Percentiles rank a stretch among this genome's conserved stretches.
Conservation (phyloP, 2,888 invertebrate genomes). For the Geotrupes spiniger region DNA sequence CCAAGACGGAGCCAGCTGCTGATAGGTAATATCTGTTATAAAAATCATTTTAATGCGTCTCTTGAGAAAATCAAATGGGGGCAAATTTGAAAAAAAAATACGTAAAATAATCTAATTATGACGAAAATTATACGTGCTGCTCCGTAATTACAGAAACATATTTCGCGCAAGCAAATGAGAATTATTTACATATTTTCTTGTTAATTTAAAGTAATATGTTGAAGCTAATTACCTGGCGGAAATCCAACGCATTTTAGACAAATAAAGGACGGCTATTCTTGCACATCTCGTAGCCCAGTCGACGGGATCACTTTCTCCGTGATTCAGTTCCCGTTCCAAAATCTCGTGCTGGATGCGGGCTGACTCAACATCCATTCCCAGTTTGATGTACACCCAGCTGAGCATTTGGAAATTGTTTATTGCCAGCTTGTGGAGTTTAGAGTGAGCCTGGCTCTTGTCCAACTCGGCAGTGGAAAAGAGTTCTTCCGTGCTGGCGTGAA, state of each 20-base stretch:
- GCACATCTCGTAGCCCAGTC: conserved; percentile 58
- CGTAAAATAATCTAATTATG: conserved; percentile 18
- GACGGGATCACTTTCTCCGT: conserved; percentile 57
- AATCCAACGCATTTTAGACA: conserved; percentile 38
- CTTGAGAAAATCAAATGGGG: background rate
- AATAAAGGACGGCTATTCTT: conserved; percentile 55
- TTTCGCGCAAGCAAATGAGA: too few relatives aligned
- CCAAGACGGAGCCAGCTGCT: conserved; percentile 58
- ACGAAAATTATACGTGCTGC: too few relatives aligned
- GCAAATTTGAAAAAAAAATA: too few relatives aligned
- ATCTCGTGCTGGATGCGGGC: conserved; percentile 57
- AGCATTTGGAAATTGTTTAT: conserved; percentile 64
- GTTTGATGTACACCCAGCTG: conserved; percentile 58
- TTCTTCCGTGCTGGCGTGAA: conserved; percentile 52
- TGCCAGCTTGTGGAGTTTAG: conserved; percentile 57
- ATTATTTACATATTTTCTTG: too few relatives aligned
- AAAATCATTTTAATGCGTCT: background rate
- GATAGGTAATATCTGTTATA: conserved; percentile 60
- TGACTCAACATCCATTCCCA: conserved; percentile 55
- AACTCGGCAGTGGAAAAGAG: conserved; percentile 50
- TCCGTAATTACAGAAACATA: too few relatives aligned
- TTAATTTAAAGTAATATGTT: conserved; percentile 4
- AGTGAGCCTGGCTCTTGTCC: conserved; percentile 48
- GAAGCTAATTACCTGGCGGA: conserved; percentile 33
- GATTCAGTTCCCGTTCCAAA: conserved; percentile 56